Evolutionary conservation across 2,888 invertebrate species (phyloP).

Genomic region (Eupithecia exiguata): DNA sequence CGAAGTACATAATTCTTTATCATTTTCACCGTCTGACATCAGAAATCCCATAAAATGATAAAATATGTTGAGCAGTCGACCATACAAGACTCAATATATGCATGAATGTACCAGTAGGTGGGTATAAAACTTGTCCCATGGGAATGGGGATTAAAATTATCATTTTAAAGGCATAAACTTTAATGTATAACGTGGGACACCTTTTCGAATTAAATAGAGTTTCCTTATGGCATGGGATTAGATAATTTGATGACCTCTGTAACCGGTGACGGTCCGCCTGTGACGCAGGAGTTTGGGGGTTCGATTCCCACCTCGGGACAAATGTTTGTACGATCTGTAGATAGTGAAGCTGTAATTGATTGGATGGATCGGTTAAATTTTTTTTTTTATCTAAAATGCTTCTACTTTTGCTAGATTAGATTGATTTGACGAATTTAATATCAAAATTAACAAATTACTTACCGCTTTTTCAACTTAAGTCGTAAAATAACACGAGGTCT

Average conservation of each 20-base stretch:
- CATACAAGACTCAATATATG: not conserved
- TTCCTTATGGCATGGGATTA: not conserved
- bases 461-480: not conserved
- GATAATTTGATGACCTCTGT: too few relatives aligned
- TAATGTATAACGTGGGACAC: constrained; percentile 10
- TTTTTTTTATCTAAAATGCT: too few relatives aligned
- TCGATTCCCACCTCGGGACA: too few relatives aligned
- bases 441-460: not conserved
- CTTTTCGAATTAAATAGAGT: constrained; percentile 13
- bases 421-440: not conserved
- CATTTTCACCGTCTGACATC: not conserved
- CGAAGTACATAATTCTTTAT: not conserved
- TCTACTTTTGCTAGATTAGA: too few relatives aligned
- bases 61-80: constrained; percentile 9
- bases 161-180: constrained; percentile 15
- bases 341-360: too few relatives aligned
- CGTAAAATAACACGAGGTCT: too few relatives aligned
- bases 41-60: constrained; percentile 5
- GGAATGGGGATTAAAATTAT: constrained; percentile 27
- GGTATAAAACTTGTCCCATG: constrained; percentile 9
- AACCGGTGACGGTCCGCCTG: too few relatives aligned
- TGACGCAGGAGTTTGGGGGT: too few relatives aligned
- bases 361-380: too few relatives aligned
- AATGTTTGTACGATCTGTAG: too few relatives aligned
- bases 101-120: not conserved